Base-by-base conservation (phyloP, 2,113 vertebrate genomes). In the Solea solea region DNA sequence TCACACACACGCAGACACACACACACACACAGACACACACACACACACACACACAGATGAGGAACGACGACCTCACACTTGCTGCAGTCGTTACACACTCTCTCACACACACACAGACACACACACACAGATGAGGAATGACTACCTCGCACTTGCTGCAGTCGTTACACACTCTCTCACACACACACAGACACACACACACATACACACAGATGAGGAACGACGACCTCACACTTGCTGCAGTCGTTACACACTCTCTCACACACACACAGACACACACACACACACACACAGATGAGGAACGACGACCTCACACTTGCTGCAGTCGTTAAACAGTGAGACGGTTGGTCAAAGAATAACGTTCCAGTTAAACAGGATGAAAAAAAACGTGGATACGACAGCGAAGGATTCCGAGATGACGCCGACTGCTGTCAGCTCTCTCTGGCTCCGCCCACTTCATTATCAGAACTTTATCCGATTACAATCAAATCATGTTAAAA, bases 1-100 rank as follows among this genome's bases (percentile, higher is more conserved):
- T n/a, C n/a, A 53, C 64, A 13, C 74, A 83, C 21, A 21, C 21
- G n/a, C n/a, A n/a, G n/a, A 21, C 21, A n/a, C n/a, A 21, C 21
- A 21, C 54, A 69, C 65, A 85, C 73, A 21, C n/a, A n/a, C n/a
- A n/a, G n/a, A 57, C 64, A 13, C 74, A 83, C 21, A 21, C 21
- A 21, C 21, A 21, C 21, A 21, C 21, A n/a, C n/a, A n/a, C n/a
- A n/a, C n/a, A n/a, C n/a, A n/a, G 46, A 86, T 68, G 72, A 86
- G 66, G 77, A 83, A 83, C 65, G 83, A 81, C 75, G 81, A 84
- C 82, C 80, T 82, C 54, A 69, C 65, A 85, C 73, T 76, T 72
- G 72, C n/a, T n/a, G n/a, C n/a, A n/a, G n/a, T n/a, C n/a, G n/a
- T n/a, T n/a, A n/a, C n/a, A n/a, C n/a, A n/a, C n/a, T n/a, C n/a